A percentile compares a stretch with the other conserved stretches of the same genome.
These are phyloP conservation scores for Phortica magna DNA, from an alignment of 2,888 invertebrate genomes.

Conservation along the genomic window DNA sequence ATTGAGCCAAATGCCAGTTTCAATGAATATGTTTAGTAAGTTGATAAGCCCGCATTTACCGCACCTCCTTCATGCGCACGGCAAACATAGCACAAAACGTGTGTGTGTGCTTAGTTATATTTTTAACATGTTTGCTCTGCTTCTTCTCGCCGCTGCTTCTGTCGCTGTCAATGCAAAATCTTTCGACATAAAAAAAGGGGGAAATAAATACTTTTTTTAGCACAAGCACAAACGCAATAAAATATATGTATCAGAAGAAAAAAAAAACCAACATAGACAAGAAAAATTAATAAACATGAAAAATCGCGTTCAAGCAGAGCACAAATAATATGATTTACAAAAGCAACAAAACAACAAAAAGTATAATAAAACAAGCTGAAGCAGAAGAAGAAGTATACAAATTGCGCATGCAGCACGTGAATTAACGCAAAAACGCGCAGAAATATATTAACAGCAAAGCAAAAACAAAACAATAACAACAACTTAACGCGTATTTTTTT, in stretches of 20 bases:
- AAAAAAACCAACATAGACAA: background rate
- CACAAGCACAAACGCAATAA: background rate
- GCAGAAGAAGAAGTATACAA: background rate
- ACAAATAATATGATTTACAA: too few species aligned
- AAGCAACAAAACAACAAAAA: background rate
- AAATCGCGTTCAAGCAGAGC: background rate
- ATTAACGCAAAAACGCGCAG: background rate
- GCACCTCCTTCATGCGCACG: too few species aligned
- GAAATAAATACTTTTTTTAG: background rate
- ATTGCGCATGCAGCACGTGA: constrained; percentile 9
- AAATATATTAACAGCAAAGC: background rate
- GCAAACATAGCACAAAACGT: too few species aligned
- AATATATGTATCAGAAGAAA: background rate
- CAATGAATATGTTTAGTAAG: background rate
- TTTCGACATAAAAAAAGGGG: constrained; percentile 15
- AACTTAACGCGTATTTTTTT: background rate
- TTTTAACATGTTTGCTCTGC: constrained; percentile 3
- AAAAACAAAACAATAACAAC: background rate
- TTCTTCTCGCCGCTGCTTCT: background rate
- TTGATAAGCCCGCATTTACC: too few species aligned
- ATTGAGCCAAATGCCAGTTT: background rate
- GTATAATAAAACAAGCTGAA: constrained; percentile 1
- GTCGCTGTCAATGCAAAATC: background rate
- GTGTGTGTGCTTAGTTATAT: background rate
- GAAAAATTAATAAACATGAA: background rate